These are phyloP conservation scores for Fragum whitleyi DNA, from an alignment of 2,888 invertebrate species.

Conservation along the genomic window DNA sequence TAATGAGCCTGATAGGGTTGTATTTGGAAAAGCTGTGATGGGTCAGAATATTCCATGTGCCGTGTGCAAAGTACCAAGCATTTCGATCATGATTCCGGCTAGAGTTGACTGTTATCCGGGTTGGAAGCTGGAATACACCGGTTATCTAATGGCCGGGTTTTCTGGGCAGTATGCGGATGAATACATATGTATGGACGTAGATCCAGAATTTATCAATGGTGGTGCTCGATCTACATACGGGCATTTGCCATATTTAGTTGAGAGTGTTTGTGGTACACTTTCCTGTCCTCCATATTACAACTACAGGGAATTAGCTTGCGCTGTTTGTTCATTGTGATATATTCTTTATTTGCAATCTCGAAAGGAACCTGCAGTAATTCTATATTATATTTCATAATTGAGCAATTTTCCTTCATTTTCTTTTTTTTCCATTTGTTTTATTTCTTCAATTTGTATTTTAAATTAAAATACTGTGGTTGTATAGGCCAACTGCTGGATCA, in stretches of 20 bases:
- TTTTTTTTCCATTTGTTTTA: too few species aligned
- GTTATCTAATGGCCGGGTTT: background rate
- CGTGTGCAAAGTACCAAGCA: slow-evolving; percentile 4
- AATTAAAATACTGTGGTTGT: too few species aligned
- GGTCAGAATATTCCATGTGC: slow-evolving; percentile 9
- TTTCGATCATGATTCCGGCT: slow-evolving; percentile 5
- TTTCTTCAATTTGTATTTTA: too few species aligned
- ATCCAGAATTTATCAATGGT: background rate
- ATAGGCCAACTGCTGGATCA: too few species aligned
- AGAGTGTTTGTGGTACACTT: slow-evolving; percentile 4
- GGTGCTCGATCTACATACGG: background rate
- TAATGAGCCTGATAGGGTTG: background rate
- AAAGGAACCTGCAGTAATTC: too few species aligned
- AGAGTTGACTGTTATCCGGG: slow-evolving; percentile 1
- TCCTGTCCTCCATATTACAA: background rate
- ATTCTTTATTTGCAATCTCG: too few species aligned
- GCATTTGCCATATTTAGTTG: background rate
- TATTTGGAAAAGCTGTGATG: background rate
- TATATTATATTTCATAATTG: too few species aligned
- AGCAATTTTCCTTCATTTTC: too few species aligned
- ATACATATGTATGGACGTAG: slow-evolving; percentile 8
- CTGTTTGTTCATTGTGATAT: too few species aligned
- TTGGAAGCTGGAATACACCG: background rate
- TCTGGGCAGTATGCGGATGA: background rate
- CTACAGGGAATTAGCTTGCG: background rate